Base-by-base conservation (phyloP, 2,113 vertebrate genomes). In the Crypturellus undulatus region DNA sequence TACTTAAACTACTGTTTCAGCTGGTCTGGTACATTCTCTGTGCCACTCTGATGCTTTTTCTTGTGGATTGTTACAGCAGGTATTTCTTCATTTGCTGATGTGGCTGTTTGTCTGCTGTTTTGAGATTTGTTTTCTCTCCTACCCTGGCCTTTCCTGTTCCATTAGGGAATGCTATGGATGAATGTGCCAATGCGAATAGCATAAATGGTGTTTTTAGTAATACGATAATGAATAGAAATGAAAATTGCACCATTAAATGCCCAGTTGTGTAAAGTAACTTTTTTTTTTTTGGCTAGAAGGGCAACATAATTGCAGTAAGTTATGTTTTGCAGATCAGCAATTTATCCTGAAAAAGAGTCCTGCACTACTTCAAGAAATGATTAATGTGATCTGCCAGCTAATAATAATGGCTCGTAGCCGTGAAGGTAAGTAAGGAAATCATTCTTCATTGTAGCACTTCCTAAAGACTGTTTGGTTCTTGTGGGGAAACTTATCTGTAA, bases 331-430 rank as follows among this genome's bases (percentile, higher is more conserved):
- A 99, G 99, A 99, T 98, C 99, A 99, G 92, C 98, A 99, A 88
- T 99, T 99, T 97, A 99, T 99, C 94, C 97, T 99, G 93, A 99
- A 99, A 97, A 99, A 99, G 96, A 99, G 99, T 92, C 99, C 99
- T 54, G 98, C 99, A 8, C 98, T 99, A 42, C 98, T 99, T 77
- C 99, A 99, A 97, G 99, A 99, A 98, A 99, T 99, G 99, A 99
- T 99, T 97, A 99, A 99, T 73, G 99, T 99, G 62, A 99, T 99
- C 95, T 99, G 99, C 93, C 99, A 99, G 28, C 98, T 99, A 34
- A 99, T 99, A 84, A 99, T 99, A 97, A 99, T 99, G 99, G 99
- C 99, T 79, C 99, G 99, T 95, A 99, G 98, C 96, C 98, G 99
- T 95, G 99, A 99, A 99, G 99, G 99, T 99, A 98, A 97, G 97